phyloP scores from a whole-genome alignment of 2,113 vertebrate genomes.

The Jacana jacana region DNA sequence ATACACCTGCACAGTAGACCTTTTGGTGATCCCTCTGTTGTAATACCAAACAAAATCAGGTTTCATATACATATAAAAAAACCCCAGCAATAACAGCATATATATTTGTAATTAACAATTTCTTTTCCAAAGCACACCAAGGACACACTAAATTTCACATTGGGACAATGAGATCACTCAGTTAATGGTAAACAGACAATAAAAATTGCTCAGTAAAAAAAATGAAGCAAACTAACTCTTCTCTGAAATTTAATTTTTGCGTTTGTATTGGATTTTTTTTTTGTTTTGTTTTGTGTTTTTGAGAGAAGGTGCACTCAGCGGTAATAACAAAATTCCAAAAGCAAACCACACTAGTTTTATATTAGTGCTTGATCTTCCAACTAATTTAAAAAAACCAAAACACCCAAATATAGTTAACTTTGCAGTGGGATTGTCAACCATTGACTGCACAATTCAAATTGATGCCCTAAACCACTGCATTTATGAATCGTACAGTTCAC shows the following conservation, averaged over 20 bases:
- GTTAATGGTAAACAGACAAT: not conserved
- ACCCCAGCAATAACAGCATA: not conserved
- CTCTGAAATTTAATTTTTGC: not conserved
- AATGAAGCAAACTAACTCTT: not conserved
- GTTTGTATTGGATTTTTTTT: not conserved
- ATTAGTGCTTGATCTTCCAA: not conserved
- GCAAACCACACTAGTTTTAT: not conserved
- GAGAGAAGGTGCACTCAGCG: not conserved
- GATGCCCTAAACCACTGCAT: not conserved
- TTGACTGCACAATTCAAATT: not conserved
- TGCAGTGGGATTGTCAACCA: accelerated
- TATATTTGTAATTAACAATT: not conserved
- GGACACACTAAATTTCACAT: not conserved
- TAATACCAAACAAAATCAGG: not conserved
- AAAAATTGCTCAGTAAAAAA: not conserved
- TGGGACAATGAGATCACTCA: not conserved
- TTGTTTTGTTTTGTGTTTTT: not conserved
- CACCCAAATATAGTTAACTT: not conserved
- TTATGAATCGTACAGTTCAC: not conserved
- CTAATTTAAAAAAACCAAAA: not conserved
- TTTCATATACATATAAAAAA: not conserved
- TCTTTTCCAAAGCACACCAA: not conserved
- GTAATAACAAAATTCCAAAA: not conserved
- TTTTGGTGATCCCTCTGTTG: not conserved
- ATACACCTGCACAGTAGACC: not conserved